A percentile compares a stretch with the other conserved stretches of the same genome.
Conservation (phyloP, 2,888 invertebrate species). For the Chironomus tentans region DNA sequence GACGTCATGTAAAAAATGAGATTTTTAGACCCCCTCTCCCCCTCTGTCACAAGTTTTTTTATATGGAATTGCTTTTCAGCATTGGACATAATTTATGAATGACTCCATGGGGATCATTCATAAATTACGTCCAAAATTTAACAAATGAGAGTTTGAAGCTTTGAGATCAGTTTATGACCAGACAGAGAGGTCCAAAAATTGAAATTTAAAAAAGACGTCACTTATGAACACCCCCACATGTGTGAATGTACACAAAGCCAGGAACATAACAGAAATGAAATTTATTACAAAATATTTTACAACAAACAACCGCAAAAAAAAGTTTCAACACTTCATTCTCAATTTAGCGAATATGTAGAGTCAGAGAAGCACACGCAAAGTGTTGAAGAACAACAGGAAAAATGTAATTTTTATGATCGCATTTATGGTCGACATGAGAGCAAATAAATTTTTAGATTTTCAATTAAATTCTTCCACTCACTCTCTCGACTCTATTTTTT, state of each 20-base stretch:
- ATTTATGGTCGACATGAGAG: conserved; percentile 14
- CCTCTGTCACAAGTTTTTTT: too few relatives aligned
- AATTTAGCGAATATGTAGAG: neutral
- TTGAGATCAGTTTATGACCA: too few relatives aligned
- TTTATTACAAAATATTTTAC: neutral
- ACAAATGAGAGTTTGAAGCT: too few relatives aligned
- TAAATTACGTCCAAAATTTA: too few relatives aligned
- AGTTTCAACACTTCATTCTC: neutral
- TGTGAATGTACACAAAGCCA: neutral
- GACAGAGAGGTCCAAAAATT: too few relatives aligned
- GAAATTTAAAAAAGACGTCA: too few relatives aligned
- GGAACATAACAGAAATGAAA: neutral
- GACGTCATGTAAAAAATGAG: too few relatives aligned
- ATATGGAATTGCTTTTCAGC: too few relatives aligned
- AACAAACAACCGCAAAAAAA: neutral
- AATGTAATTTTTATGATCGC: conserved; percentile 11
- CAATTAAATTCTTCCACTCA: conserved; percentile 19
- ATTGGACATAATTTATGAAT: too few relatives aligned
- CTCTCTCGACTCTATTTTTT: neutral
- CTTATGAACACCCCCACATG: neutral
- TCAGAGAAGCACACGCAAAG: neutral
- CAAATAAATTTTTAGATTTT: conserved; percentile 24
- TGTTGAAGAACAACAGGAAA: neutral
- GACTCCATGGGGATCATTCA: too few relatives aligned
- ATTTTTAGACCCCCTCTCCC: too few relatives aligned